A percentile compares a stretch with the other conserved stretches of the same genome.
Conservation (phyloP, 2,797 vertebrate species). For the Siniperca undulata region DNA sequence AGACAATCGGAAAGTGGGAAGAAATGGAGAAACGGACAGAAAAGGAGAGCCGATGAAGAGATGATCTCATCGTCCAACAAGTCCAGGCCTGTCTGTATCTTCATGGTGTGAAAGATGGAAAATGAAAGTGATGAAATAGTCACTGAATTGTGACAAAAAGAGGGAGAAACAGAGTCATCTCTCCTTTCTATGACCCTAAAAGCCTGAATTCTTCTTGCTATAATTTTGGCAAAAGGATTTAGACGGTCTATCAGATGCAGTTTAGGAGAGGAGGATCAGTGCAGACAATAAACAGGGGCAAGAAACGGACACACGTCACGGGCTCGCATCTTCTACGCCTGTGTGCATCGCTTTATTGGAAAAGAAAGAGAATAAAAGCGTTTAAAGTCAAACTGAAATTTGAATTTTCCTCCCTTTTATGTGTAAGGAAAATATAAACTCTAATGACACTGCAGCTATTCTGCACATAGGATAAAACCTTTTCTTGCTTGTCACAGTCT, state of each 20-base stretch:
- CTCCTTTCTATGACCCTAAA: slow-evolving; percentile 9
- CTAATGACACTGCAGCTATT: too few relatives aligned
- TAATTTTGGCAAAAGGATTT: neutral
- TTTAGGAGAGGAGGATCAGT: neutral
- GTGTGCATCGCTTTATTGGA: neutral
- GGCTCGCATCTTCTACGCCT: neutral
- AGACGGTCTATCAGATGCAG: slow-evolving; percentile 6
- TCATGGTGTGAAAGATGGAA: neutral
- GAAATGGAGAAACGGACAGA: neutral
- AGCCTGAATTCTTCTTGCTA: too few relatives aligned
- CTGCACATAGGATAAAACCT: too few relatives aligned
- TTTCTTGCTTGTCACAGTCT: too few relatives aligned
- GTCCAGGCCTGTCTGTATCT: neutral
- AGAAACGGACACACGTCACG: neutral
- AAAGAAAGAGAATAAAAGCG: neutral
- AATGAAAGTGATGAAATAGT: neutral
- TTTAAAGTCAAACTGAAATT: neutral
- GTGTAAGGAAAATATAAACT: neutral
- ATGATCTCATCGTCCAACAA: neutral
- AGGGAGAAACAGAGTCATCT: neutral
- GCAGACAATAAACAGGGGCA: neutral
- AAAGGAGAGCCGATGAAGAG: neutral
- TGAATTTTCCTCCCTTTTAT: too few relatives aligned
- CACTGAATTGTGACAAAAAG: neutral
- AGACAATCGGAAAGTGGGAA: neutral